A percentile compares a stretch with the other conserved stretches of the same genome.
phyloP scores from a whole-genome alignment of 2,888 invertebrate genomes.

The Eupithecia pulchellata region DNA sequence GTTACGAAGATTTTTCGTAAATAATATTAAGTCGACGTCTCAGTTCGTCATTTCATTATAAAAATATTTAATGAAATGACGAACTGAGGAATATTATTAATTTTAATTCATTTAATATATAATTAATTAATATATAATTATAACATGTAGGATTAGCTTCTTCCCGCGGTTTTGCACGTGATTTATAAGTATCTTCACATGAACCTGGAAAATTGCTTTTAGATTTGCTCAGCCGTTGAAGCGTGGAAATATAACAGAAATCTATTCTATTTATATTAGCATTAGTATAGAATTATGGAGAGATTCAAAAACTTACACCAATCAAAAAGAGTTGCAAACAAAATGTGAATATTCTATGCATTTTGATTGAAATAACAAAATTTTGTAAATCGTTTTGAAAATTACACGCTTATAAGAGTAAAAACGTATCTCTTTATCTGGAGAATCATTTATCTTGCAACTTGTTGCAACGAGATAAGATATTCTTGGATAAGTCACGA shows the following conservation, averaged over 20 bases:
- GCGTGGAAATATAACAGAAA: no score
- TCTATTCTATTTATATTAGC: no score
- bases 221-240: no score
- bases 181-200: no score
- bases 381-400: constrained; percentile 7
- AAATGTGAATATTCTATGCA: constrained; percentile 25
- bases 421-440: constrained; percentile 16
- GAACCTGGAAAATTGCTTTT: no score
- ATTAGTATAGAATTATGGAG: background rate
- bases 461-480: constrained; percentile 14
- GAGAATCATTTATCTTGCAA: constrained; percentile 18
- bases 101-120: background rate
- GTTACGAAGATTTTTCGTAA: no score
- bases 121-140: background rate
- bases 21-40: background rate
- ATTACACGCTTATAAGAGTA: constrained; percentile 29
- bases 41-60: no score
- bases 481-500: constrained; percentile 26
- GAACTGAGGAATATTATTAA: no score
- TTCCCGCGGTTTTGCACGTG: no score
- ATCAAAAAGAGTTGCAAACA: constrained; percentile 28
- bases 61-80: no score
- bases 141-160: no score
- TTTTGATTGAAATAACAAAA: constrained; percentile 12
- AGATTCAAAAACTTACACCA: constrained; percentile 36